Evolutionary conservation across 1,140 invertebrate genomes (phyloP).

Genomic region (Philopotamus ludificatus): DNA sequence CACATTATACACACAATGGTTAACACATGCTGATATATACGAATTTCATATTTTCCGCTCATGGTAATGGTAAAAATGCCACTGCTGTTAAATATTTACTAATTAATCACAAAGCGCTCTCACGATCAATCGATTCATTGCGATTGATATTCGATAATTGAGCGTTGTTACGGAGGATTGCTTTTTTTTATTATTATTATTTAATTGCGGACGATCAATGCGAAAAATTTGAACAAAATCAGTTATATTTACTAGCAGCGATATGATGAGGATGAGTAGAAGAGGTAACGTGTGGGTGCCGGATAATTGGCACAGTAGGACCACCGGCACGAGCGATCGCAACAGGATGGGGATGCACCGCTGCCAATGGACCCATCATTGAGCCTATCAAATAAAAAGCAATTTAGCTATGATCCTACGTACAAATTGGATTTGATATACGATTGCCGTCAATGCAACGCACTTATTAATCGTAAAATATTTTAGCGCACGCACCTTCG

Average conservation of each 20-base stretch:
- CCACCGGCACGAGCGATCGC: constrained; percentile 11
- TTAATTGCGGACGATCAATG: too few species aligned
- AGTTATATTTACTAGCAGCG: constrained; percentile 43
- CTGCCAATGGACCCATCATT: constrained; percentile 26
- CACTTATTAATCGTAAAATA: neutral
- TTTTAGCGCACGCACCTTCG: constrained; percentile 7
- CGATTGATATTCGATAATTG: too few species aligned
- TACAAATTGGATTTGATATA: neutral
- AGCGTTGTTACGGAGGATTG: too few species aligned
- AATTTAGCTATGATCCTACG: neutral
- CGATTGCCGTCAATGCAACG: neutral
- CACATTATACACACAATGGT: too few species aligned
- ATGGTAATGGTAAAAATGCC: too few species aligned
- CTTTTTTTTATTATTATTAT: too few species aligned
- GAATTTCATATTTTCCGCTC: too few species aligned
- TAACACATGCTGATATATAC: too few species aligned
- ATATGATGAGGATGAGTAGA: constrained; percentile 54
- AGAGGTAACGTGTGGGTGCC: constrained; percentile 52
- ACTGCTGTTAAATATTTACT: too few species aligned
- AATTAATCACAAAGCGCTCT: too few species aligned
- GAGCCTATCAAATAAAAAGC: constrained; percentile 13
- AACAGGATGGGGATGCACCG: constrained; percentile 19
- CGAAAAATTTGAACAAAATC: neutral
- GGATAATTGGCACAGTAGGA: constrained; percentile 43
- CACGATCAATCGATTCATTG: too few species aligned